Evolutionary conservation across 1,140 invertebrate species (phyloP), one percentile per base, ranked within the genome.

Genomic region (Campodea augens): DNA sequence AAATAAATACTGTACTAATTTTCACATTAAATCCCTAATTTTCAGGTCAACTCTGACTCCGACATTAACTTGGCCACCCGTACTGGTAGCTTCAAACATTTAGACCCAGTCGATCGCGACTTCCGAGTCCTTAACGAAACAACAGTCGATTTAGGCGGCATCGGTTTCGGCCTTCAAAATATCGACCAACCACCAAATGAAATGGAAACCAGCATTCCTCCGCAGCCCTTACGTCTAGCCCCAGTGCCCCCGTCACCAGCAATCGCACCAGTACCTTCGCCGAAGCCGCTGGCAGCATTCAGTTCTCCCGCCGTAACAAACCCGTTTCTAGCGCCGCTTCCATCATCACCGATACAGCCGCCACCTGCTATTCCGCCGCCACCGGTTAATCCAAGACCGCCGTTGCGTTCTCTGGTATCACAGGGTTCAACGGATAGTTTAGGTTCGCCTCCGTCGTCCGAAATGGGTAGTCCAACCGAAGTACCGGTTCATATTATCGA

Each of bases 11-110:
- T n/a, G n/a, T n/a, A n/a, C n/a, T n/a, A n/a, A n/a, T n/a, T n/a
- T n/a, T n/a, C n/a, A n/a, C n/a, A n/a, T n/a, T n/a, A n/a, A n/a
- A n/a, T n/a, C n/a, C n/a, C n/a, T 38, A 27, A 42, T 20, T 56
- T 57, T n/a, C 55, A 75, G 74, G 68, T 77, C 15, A 67, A 70
- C 43, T 76, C 74, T 0, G 75, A 77, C 29, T 75, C 73, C 0
- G 76, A 78, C 53, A 71, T 78, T 42, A 64, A 70, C 27, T 58
- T 78, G 21, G 73, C 73, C 56, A 52, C 57, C 3, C 64, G 63
- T 29, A 69, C 66, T 25, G 76, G 75, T 15, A 77, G 72, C 54
- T 78, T 76, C 57, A 72, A 73, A 48, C 66, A 74, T 24, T 78
- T 78, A 57, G 75, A 78, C 49, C 73, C 73, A 18, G 66, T 78